Conservation (phyloP, 2,888 invertebrate genomes). For the Oscheius sp. region DNA sequence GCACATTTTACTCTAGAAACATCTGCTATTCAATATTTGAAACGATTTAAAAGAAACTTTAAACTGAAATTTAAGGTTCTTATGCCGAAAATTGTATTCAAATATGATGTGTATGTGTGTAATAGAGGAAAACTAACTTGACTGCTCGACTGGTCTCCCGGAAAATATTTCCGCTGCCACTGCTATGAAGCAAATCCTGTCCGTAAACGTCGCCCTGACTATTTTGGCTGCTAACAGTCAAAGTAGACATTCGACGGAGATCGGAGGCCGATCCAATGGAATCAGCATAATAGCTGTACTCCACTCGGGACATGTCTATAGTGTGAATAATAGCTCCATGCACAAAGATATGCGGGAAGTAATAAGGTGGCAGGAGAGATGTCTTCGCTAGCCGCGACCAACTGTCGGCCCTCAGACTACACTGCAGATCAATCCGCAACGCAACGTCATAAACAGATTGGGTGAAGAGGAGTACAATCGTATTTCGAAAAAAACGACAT, state of each 20-base stretch:
- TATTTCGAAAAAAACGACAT: neutral
- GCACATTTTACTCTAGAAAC: too few species aligned
- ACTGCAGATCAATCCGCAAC: slow-evolving; percentile 33
- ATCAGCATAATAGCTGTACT: slow-evolving; percentile 14
- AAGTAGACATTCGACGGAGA: slow-evolving; percentile 24
- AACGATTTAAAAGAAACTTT: too few species aligned
- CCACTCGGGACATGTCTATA: slow-evolving; percentile 1
- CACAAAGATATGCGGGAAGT: slow-evolving; percentile 29
- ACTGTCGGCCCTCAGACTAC: slow-evolving; percentile 31
- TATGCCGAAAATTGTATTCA: too few species aligned
- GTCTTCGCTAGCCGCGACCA: slow-evolving; percentile 29
- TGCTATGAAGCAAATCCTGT: slow-evolving; percentile 35
- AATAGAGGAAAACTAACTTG: slow-evolving; percentile 21
- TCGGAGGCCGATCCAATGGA: slow-evolving; percentile 26
- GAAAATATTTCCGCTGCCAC: slow-evolving; percentile 48
- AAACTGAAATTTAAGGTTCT: too few species aligned
- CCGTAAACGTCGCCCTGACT: slow-evolving; percentile 38
- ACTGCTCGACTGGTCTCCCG: slow-evolving; percentile 27
- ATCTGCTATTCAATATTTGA: too few species aligned
- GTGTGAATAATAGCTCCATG: neutral
- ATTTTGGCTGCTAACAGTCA: slow-evolving; percentile 43
- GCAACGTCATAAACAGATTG: slow-evolving; percentile 31
- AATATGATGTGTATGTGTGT: too few species aligned
- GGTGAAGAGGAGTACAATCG: slow-evolving; percentile 19
- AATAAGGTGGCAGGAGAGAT: slow-evolving; percentile 29